These are phyloP conservation scores for Rhyacophila evoluta DNA, from an alignment of 2,888 invertebrate species.

Conservation along the genomic window DNA sequence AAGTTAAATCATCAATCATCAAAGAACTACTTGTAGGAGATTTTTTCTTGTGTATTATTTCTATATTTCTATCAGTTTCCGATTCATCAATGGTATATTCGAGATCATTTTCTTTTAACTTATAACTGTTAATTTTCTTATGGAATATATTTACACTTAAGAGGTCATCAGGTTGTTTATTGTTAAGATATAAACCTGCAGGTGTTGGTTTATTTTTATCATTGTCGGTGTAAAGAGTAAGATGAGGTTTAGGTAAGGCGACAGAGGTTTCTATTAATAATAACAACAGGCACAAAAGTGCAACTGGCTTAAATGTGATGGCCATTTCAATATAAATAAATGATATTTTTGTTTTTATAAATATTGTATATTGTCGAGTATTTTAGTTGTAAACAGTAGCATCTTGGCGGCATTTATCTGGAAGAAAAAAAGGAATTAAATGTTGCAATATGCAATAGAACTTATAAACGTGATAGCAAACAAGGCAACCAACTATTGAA, in stretches of 20 bases:
- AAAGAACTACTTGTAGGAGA: neutral
- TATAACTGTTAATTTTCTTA: neutral
- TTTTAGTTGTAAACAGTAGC: neutral
- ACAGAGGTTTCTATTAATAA: neutral
- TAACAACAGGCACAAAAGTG: neutral
- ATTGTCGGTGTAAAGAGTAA: neutral
- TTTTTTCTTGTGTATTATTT: neutral
- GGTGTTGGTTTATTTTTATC: neutral
- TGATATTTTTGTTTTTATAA: neutral
- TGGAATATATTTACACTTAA: neutral
- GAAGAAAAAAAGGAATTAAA: neutral
- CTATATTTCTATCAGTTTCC: neutral
- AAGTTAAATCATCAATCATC: no score
- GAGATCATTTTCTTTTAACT: neutral
- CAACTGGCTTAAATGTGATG: neutral
- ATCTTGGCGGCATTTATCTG: neutral
- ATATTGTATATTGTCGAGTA: slow-evolving; percentile 11
- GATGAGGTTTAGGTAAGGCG: neutral
- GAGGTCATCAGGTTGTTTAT: slow-evolving; percentile 1
- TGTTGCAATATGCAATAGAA: no score
- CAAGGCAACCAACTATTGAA: no score
- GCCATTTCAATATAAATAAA: neutral
- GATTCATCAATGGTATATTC: neutral
- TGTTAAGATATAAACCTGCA: neutral
- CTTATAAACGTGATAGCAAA: no score